A percentile compares a stretch with the other conserved stretches of the same genome.
phyloP scores from a whole-genome alignment of 2,888 invertebrate genomes.

The Melitaea athalia region DNA sequence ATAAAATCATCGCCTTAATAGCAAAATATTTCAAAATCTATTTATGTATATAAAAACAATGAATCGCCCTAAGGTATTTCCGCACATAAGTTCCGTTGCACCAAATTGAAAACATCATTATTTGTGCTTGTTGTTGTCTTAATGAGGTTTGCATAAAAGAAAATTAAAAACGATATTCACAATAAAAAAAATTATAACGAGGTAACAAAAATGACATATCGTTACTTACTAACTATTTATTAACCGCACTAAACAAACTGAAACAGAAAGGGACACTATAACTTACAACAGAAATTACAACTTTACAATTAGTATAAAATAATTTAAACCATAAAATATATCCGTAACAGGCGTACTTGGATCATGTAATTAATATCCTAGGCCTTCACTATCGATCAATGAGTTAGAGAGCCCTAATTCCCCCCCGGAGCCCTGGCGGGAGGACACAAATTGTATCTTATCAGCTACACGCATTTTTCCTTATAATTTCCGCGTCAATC shows the following conservation, averaged over 20 bases:
- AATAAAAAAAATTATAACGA: background rate
- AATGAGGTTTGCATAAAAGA: no score
- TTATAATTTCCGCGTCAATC: slow-evolving; percentile 53
- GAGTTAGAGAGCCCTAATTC: slow-evolving; percentile 31
- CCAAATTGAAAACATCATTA: no score
- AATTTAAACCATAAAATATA: slow-evolving; percentile 24
- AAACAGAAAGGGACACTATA: background rate
- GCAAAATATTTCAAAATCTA: no score
- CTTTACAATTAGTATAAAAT: slow-evolving; percentile 22
- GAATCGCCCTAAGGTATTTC: no score
- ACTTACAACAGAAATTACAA: slow-evolving; percentile 13
- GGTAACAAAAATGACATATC: background rate
- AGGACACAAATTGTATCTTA: slow-evolving; percentile 40
- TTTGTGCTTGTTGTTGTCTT: no score
- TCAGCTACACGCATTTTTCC: slow-evolving; percentile 56
- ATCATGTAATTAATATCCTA: slow-evolving; percentile 20
- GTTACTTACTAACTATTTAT: background rate
- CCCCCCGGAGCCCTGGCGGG: slow-evolving; percentile 24
- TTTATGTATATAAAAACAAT: no score
- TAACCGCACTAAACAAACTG: background rate
- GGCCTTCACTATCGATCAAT: slow-evolving; percentile 21
- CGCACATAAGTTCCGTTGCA: no score
- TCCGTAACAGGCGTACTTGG: slow-evolving; percentile 22
- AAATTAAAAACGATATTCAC: no score
- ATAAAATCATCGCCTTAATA: no score